Conservation (phyloP, 2,888 invertebrate genomes). For the Strigamia maritima region DNA sequence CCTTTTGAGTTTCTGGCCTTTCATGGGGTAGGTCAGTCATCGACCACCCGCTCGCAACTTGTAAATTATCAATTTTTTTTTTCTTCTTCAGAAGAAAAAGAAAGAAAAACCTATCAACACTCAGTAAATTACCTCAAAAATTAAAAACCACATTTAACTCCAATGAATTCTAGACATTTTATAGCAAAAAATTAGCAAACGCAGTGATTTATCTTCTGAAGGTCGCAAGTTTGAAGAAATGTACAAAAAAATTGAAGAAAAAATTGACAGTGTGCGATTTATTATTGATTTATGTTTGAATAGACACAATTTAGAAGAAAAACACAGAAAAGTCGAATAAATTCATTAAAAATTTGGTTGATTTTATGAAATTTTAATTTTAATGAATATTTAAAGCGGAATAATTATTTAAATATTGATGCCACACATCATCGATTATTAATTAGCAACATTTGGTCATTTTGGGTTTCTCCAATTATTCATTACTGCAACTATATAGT, state of each 20-base stretch:
- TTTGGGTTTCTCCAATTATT: not conserved
- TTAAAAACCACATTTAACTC: not conserved
- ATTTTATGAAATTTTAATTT: too few relatives aligned
- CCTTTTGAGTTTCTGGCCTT: not conserved
- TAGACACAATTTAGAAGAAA: not conserved
- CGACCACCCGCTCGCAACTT: slow-evolving; percentile 9
- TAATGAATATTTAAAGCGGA: not conserved
- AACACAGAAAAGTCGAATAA: too few relatives aligned
- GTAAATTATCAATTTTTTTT: slow-evolving; percentile 14
- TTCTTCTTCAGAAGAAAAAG: not conserved
- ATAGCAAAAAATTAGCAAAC: not conserved
- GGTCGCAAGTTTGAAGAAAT: not conserved
- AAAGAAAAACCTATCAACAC: too few relatives aligned
- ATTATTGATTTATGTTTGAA: slow-evolving; percentile 22
- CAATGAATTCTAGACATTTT: not conserved
- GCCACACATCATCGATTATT: slow-evolving; percentile 8
- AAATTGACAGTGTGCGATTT: not conserved
- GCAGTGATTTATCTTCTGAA: not conserved
- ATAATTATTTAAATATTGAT: not conserved
- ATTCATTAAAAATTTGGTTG: not conserved
- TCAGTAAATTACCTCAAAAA: too few relatives aligned
- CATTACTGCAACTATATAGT: not conserved
- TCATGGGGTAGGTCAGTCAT: slow-evolving; percentile 20
- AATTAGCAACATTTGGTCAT: not conserved
- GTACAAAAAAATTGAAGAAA: not conserved